Base-by-base conservation (phyloP, 2,888 invertebrate genomes). In the Adelognathus sp. region DNA sequence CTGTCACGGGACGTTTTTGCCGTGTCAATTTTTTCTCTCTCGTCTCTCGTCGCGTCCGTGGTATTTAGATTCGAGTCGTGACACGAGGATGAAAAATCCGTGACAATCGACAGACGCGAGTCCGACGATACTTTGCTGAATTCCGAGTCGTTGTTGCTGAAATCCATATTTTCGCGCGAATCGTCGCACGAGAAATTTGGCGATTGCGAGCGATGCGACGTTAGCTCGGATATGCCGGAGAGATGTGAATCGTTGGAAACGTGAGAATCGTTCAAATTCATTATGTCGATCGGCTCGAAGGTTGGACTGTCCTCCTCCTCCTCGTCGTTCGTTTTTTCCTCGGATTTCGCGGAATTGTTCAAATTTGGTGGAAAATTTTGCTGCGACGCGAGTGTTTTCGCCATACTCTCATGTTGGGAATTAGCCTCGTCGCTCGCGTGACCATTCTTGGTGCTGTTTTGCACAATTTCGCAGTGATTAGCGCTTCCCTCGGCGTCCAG, bases 261-360 rank as follows among this genome's bases (percentile, higher is more conserved):
- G 44, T 93, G 93, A 31, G 93, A 93, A 56, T 92, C 91, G 72
- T 92, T 88, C 3, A 91, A 77, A 82, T 89, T 89, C 86, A 87
- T 90, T 79, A 92, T 92, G 79, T 93, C 93, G 24, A 95, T 90
- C 0, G 94, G 94, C 85, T 95, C 95, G 88, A 95, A 95, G 0
- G 94, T 93, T 0, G 95, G 95, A 67, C 95, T 94, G 71, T 94
- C 94, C 83, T 94, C 94, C 85, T 93, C 94, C 66, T 94, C 94
- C 82, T 91, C 92, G 82, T 93, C 94, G 4, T 85, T n/a, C n/a
- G n/a, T 84, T 80, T 90, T 92, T 41, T 92, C 92, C 58, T 93
- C 92, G 0, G 90, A 87, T 78, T 90, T 92, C 14, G 86, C 86
- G 7, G 91, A 92, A 75, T 89, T 89, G 46, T 88, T 88, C 7